These are phyloP conservation scores for Potorous gilbertii DNA, from an alignment of 2,797 vertebrate species.

Conservation along the genomic window DNA sequence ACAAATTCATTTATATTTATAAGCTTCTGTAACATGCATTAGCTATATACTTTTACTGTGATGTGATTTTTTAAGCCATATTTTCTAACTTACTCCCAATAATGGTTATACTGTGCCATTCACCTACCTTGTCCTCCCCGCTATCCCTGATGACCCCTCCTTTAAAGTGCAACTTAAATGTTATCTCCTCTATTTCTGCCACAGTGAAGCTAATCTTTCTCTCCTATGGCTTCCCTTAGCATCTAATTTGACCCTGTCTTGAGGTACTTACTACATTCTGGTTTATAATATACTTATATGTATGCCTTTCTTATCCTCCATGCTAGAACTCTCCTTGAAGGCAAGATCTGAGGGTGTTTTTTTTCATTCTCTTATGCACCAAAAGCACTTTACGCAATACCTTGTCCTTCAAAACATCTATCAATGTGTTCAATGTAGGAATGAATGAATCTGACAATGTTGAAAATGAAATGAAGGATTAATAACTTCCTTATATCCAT, in stretches of 20 bases:
- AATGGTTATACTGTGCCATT: neutral
- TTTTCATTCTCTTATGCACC: neutral
- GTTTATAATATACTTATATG: neutral
- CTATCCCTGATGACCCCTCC: neutral
- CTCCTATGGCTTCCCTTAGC: neutral
- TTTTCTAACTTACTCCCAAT: constrained; percentile 15
- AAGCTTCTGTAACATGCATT: neutral
- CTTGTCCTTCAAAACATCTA: neutral
- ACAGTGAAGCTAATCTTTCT: neutral
- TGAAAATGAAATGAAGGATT: neutral
- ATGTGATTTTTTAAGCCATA: constrained; percentile 10
- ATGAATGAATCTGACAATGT: constrained; percentile 14
- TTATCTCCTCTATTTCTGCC: neutral
- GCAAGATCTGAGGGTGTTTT: neutral
- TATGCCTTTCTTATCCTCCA: neutral
- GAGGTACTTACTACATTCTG: neutral
- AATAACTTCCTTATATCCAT: constrained; percentile 40
- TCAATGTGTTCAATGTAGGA: constrained; percentile 2
- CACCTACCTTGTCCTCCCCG: neutral
- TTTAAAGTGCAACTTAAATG: neutral
- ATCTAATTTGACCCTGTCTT: neutral
- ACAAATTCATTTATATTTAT: constrained; percentile 7
- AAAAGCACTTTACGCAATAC: neutral
- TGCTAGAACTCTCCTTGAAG: neutral
- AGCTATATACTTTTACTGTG: neutral